phyloP scores from a whole-genome alignment of 2,797 vertebrate genomes.

The Poecilia gillii region DNA sequence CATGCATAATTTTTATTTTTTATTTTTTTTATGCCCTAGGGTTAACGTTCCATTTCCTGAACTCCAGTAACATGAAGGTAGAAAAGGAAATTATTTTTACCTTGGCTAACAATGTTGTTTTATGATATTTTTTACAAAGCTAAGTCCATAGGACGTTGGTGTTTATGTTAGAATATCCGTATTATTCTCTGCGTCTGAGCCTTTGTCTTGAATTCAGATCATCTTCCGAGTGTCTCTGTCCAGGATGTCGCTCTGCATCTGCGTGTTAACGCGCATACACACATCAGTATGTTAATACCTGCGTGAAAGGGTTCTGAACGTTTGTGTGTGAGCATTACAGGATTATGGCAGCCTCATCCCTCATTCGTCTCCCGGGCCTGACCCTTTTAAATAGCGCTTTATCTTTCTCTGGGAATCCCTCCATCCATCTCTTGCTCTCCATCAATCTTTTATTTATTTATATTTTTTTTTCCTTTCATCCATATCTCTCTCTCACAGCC shows the following conservation, averaged over 20 bases:
- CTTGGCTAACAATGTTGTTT: slow-evolving; percentile 45
- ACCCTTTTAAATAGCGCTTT: slow-evolving; percentile 77
- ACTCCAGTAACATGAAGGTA: slow-evolving; percentile 34
- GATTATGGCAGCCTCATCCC: slow-evolving; percentile 72
- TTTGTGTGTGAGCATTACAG: slow-evolving; percentile 38
- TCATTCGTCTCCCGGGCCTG: slow-evolving; percentile 68
- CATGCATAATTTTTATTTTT: slow-evolving; percentile 11
- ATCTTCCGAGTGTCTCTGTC: neutral
- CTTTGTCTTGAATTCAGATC: neutral
- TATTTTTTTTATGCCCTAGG: slow-evolving; percentile 16
- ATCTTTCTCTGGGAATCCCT: slow-evolving; percentile 72
- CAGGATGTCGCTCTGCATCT: neutral
- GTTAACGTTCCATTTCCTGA: slow-evolving; percentile 41
- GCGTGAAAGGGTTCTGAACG: slow-evolving; percentile 21
- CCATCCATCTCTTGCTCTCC: slow-evolving; percentile 66
- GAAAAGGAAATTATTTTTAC: slow-evolving; percentile 36
- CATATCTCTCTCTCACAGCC: slow-evolving; percentile 31
- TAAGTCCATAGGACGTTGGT: slow-evolving; percentile 27
- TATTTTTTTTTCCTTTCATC: slow-evolving; percentile 41
- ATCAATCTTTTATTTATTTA: slow-evolving; percentile 62
- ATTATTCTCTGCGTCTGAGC: neutral
- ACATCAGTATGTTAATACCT: slow-evolving; percentile 20
- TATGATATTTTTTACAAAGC: slow-evolving; percentile 12
- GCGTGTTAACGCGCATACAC: slow-evolving; percentile 3
- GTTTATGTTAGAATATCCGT: slow-evolving; percentile 5